Conservation (phyloP, 1,140 invertebrate species). For the Spodoptera frugiperda region DNA sequence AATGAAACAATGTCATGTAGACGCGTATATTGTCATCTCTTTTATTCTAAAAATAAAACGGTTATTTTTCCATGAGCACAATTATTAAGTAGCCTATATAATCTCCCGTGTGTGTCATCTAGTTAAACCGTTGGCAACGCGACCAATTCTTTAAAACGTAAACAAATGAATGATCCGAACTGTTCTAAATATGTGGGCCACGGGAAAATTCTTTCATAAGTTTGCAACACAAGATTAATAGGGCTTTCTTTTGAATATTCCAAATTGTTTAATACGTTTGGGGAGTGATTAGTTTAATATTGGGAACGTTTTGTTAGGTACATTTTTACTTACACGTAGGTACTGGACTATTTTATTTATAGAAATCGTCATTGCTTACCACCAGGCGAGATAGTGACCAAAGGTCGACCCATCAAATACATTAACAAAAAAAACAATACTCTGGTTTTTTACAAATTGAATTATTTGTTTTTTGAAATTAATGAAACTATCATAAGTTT, state of each 20-base stretch:
- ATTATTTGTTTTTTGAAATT: no score
- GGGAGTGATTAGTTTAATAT: slow-evolving; percentile 6
- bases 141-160: slow-evolving; percentile 9
- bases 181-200: slow-evolving; percentile 29
- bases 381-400: no score
- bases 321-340: not conserved
- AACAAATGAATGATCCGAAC: slow-evolving; percentile 35
- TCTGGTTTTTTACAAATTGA: no score
- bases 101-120: not conserved
- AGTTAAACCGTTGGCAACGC: slow-evolving; percentile 26
- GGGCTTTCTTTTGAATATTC: slow-evolving; percentile 34
- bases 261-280: slow-evolving; percentile 5
- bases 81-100: slow-evolving; percentile 20
- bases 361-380: no score
- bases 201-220: slow-evolving; percentile 38
- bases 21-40: not conserved
- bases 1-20: not conserved
- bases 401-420: no score
- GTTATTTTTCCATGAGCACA: not conserved
- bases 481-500: no score
- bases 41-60: not conserved
- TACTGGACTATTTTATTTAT: no score
- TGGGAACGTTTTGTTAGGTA: slow-evolving; percentile 1
- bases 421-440: no score
- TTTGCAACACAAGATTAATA: slow-evolving; percentile 39